phyloP scores from a whole-genome alignment of 2,888 invertebrate genomes.

The Aspidapion aeneum region DNA sequence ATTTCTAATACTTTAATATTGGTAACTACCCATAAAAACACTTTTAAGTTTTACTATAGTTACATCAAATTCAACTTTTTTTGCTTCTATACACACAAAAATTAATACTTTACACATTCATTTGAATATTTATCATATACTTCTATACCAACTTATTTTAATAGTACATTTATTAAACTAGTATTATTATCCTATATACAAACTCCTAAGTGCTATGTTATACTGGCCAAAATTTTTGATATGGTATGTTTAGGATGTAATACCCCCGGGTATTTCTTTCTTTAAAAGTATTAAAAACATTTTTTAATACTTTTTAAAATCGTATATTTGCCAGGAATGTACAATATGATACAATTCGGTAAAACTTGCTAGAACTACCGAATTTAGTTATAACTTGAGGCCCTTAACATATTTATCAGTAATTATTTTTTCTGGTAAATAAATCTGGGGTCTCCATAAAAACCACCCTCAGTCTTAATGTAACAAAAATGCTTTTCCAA shows the following conservation, averaged over 20 bases:
- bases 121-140: constrained; percentile 25
- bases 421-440: no score
- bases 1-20: neutral
- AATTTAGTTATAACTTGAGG: no score
- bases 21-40: constrained; percentile 13
- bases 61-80: constrained; percentile 40
- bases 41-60: constrained; percentile 20
- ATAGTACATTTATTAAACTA: neutral
- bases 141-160: constrained; percentile 17
- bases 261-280: no score
- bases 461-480: constrained; percentile 46
- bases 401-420: no score
- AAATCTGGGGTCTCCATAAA: no score
- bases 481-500: constrained; percentile 35
- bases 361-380: no score
- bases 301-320: neutral
- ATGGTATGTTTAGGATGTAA: constrained; percentile 33
- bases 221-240: constrained; percentile 46
- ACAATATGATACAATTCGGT: constrained; percentile 38
- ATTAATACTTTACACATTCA: constrained; percentile 27
- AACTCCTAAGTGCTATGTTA: constrained; percentile 32
- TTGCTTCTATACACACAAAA: constrained; percentile 23
- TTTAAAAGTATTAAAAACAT: no score
- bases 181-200: neutral
- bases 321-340: constrained; percentile 40